Evolutionary conservation across 2,797 vertebrate genomes (phyloP), one percentile per base, ranked within the genome.

Genomic region (Aeoliscus strigatus): DNA sequence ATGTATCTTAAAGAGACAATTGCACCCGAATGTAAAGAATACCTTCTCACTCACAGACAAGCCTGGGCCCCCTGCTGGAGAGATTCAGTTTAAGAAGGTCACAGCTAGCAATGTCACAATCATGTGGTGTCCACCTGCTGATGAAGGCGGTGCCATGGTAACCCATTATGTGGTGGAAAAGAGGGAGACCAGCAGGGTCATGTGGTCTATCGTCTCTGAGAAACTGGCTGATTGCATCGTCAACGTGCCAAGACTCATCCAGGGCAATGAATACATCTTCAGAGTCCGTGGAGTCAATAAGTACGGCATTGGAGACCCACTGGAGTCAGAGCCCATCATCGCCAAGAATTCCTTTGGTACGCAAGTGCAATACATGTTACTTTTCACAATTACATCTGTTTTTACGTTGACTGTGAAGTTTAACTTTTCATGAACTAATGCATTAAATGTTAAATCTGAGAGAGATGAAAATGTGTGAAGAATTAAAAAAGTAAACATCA

Each of bases 91-190:
- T 73, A 98, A 91, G 77, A 96, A 94, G 26, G 87, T 99, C 45
- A 99, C 90, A 33, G 94, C 96, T 59, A 89, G 91, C 80, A 97
- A 94, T 72, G 86, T 97, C 54, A 93, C 93, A 11, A 87, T 98
- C 46, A 89, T 87, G 79, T 98, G 96, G 96, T 84, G 87, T 13
- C 93, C 96, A 7, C 96, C 96, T 51, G 70, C 75, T 34, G 96
- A 98, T 66, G 94, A 98, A 38, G 96, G 95, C 3, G 95, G 96
- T 27, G 93, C 96, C 15, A 90, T 91, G 83, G 89, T 99, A 45
- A 94, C 90, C 33, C 94, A 98, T 63, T 99, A 97, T 68, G 90
- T 98, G 31, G 93, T 99, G 66, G 96, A 99, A 73, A 99, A 98
- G 77, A 89, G 96, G 38, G 94, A 99, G 75, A 94, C 92, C 63